Conservation (phyloP, 2,797 vertebrate species). For the Tauraco hartlaubi region DNA sequence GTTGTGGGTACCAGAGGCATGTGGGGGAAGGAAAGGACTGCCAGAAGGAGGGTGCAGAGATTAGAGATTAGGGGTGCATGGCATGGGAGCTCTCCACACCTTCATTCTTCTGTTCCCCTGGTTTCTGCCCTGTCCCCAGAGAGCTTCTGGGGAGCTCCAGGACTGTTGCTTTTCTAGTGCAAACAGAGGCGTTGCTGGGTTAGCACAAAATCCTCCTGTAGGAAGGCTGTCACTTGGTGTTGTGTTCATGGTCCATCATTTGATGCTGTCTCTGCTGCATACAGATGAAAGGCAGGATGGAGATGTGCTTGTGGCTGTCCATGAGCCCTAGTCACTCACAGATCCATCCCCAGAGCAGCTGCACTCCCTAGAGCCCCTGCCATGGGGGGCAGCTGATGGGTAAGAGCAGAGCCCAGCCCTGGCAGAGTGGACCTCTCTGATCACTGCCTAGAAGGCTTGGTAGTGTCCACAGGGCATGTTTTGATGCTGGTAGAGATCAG, state of each 20-base stretch:
- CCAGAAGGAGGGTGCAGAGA: background rate
- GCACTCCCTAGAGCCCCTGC: background rate
- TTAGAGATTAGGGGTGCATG: background rate
- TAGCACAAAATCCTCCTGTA: background rate
- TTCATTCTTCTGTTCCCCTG: background rate
- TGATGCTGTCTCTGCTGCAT: background rate
- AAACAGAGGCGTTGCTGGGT: background rate
- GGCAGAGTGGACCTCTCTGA: background rate
- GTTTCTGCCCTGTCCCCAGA: background rate
- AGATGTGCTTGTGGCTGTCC: background rate
- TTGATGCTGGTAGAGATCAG: background rate
- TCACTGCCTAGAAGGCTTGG: background rate
- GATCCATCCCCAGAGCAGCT: background rate
- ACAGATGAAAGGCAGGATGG: background rate
- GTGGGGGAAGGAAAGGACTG: background rate
- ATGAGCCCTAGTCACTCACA: background rate
- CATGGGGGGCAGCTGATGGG: background rate
- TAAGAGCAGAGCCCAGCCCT: background rate
- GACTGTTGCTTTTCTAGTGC: background rate
- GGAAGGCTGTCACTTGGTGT: conserved; percentile 18
- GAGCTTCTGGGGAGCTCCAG: background rate
- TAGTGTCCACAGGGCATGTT: background rate
- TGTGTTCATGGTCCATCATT: background rate
- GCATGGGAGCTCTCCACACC: background rate
- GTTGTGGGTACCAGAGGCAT: background rate